Base-by-base conservation (phyloP, 2,888 invertebrate species). In the Drymonia ruficornis region DNA sequence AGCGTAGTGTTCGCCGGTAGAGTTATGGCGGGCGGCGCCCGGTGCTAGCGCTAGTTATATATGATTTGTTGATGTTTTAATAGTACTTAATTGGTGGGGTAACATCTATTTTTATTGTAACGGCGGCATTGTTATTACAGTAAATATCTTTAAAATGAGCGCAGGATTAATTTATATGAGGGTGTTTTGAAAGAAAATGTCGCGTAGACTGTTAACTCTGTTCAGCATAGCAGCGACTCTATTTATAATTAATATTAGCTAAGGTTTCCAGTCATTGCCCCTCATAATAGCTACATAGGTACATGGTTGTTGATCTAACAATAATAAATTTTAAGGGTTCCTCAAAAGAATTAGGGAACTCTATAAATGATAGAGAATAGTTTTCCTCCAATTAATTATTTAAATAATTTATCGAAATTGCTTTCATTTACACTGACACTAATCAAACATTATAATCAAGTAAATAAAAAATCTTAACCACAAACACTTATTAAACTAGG, bases 61-160 rank as follows among this genome's bases (percentile, higher is more conserved):
- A 69, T 79, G 80, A 80, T 78, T 77, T 78, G 78, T 79, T 63
- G 54, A 57, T 45, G 51, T 63, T 64, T 63, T 80, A 77, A 81
- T 72, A 62, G 60, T 52, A 34, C 50, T 56, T 74, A 78, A 80
- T 80, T 73, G 67, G 61, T 60, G 62, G 66, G 65, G 67, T 59
- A 61, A 60, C 50, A 59, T 62, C 61, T 75, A 67, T 74, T 71
- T 71, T 70, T 70, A 72, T 74, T 71, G 61, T 59, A 59, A 56
- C 57, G 50, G 46, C 49, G 11, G 23, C 49, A 31, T 49, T 29
- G 28, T 45, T 28, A 45, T 45, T 19, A 43, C 2, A 38, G 36
- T 19, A 43, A 45, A 45, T 7, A 8, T 28, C 28, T 12, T 16
- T 40, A 38, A 23, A 13, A 18, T 23, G 44, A 9, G 11, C 18